Base-by-base conservation (phyloP, 2,113 vertebrate genomes). In the Rhagologus leucostigma region DNA sequence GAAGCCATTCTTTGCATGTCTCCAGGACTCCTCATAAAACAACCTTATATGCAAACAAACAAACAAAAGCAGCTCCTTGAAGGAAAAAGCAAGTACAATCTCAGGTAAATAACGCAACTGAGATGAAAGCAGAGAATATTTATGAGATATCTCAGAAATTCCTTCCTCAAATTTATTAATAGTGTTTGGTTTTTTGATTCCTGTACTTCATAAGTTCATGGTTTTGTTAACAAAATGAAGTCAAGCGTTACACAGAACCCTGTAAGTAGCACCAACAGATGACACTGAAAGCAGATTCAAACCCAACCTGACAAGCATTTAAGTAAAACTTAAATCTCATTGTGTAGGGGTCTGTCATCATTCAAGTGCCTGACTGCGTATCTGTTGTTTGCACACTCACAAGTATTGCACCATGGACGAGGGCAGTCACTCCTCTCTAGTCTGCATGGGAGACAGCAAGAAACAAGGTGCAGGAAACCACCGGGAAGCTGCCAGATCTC, bases 131-230 rank as follows among this genome's bases (percentile, higher is more conserved):
- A 21, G 15, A 41, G 16, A 75, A 50, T 9, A 46, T 27, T 71
- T 39, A 74, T 16, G 11, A 33, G 13, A 13, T 56, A 32, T 23
- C 44, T 35, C 20, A 87, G 35, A 86, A 88, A 76, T 26, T 29
- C 17, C 14, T 59, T 49, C 62, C 50, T 82, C 33, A 88, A 55
- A 59, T 67, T 21, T 46, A n/a, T 78, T 63, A 69, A 50, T 26
- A 26, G 4, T 0, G 3, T n/a, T 2, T 1, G 21, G 0, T 2
- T 24, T 63, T 56, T 82, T 53, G 16, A 60, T 73, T 16, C n/a
- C 11, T 42, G 12, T 33, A 42, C 14, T 64, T 83, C 26, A 7
- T 22, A 52, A 71, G 19, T 56, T 60, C 32, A 52, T 23, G 39
- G 6, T 14, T 86, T 52, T 52, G 11, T 64, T 32, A 64, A 39